Percentiles rank a stretch among this genome's conserved stretches.
Conservation (phyloP, 2,797 vertebrate genomes). For the Pelobates cultripes region DNA sequence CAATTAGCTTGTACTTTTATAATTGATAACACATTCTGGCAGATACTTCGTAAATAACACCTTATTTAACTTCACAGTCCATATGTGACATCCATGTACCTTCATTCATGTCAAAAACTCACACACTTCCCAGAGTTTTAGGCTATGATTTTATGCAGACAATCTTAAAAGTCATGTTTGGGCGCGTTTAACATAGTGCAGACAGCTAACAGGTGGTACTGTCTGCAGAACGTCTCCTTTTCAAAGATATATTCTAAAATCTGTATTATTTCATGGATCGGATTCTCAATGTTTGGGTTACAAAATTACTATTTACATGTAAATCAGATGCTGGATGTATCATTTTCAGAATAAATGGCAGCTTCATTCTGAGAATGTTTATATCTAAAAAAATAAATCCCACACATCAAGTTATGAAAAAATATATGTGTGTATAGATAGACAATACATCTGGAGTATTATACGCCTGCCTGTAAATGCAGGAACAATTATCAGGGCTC, state of each 20-base stretch:
- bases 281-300: slow-evolving; percentile 10
- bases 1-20: too few species aligned
- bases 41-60: not conserved
- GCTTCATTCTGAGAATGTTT: slow-evolving; percentile 15
- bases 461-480: too few species aligned
- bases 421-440: too few species aligned
- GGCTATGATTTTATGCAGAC: slow-evolving; percentile 17
- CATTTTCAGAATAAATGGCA: not conserved
- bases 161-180: too few species aligned
- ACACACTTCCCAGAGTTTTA: not conserved
- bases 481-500: too few species aligned
- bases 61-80: slow-evolving; percentile 14
- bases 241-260: slow-evolving; percentile 21
- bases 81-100: not conserved
- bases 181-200: not conserved
- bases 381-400: too few species aligned
- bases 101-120: slow-evolving; percentile 6
- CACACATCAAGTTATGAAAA: too few species aligned
- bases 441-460: too few species aligned
- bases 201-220: slow-evolving; percentile 30
- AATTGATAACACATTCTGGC: too few species aligned
- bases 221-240: not conserved
- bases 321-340: not conserved
- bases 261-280: slow-evolving; percentile 4
- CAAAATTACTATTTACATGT: slow-evolving; percentile 19